phyloP scores from a whole-genome alignment of 2,888 invertebrate genomes.

The Trachelus tabidus region DNA sequence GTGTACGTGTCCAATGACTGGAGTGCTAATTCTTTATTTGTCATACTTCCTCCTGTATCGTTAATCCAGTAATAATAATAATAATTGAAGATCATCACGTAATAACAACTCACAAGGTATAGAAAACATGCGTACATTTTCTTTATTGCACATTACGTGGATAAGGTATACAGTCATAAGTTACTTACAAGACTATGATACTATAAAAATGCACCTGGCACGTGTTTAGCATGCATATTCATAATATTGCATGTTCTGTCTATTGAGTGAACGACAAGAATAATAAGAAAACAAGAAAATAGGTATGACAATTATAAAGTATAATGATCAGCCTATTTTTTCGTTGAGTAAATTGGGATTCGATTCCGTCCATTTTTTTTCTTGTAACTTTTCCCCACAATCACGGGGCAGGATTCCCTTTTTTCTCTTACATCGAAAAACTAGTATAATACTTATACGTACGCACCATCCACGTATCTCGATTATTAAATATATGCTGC shows the following conservation, averaged over 20 bases:
- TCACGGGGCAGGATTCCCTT: background rate
- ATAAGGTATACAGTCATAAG: background rate
- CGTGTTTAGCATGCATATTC: background rate
- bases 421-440: background rate
- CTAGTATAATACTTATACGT: background rate
- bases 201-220: background rate
- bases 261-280: background rate
- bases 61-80: background rate
- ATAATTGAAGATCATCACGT: background rate
- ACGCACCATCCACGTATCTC: background rate
- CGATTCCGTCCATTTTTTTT: background rate
- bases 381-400: background rate
- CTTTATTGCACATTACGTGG: background rate
- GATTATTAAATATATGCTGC: background rate
- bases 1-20: constrained; percentile 42
- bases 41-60: background rate
- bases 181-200: background rate
- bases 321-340: background rate
- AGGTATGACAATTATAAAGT: background rate
- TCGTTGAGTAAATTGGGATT: background rate
- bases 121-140: background rate
- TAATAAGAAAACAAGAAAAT: background rate
- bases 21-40: background rate
- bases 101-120: background rate
- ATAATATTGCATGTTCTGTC: background rate